Conservation (phyloP, 1,140 invertebrate genomes). For the Telenomus remus region DNA sequence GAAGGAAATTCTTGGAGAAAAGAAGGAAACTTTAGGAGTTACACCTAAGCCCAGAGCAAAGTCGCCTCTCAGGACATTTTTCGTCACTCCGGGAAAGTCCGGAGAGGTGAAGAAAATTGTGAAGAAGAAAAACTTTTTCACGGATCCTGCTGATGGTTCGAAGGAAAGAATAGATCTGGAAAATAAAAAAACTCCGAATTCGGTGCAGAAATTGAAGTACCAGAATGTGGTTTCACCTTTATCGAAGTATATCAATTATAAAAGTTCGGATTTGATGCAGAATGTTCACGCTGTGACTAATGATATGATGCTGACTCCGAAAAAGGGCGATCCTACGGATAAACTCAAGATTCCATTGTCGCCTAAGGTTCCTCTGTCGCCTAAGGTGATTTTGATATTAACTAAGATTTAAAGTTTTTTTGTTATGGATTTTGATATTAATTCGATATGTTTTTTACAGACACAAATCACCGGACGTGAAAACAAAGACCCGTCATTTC, state of each 20-base stretch:
- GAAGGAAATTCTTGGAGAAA: no score
- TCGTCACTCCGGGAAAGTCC: conserved; percentile 38
- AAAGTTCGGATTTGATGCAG: conserved; percentile 32
- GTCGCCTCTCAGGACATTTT: conserved; percentile 9
- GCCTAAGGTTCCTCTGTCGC: conserved; percentile 32
- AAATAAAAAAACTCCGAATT: conserved; percentile 1
- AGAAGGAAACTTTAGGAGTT: not conserved
- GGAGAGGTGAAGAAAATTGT: not conserved
- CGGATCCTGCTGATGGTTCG: not conserved
- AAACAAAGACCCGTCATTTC: conserved; percentile 20
- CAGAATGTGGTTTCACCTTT: conserved; percentile 39
- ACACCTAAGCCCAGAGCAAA: not conserved
- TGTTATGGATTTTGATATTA: no score
- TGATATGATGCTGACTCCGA: conserved; percentile 34
- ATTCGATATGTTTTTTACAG: conserved; percentile 15
- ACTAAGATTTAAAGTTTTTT: no score
- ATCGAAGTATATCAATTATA: conserved; percentile 44
- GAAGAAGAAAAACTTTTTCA: conserved; percentile 28
- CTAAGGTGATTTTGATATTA: conserved; percentile 31
- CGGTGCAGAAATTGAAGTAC: conserved; percentile 22
- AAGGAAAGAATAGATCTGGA: not conserved
- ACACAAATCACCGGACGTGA: not conserved
- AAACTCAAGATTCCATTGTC: conserved; percentile 24
- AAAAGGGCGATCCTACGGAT: conserved; percentile 14
- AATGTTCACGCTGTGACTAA: conserved; percentile 26